A percentile compares a stretch with the other conserved stretches of the same genome.
phyloP scores from a whole-genome alignment of 2,888 invertebrate species.

The Pseudolycoriella hygida region DNA sequence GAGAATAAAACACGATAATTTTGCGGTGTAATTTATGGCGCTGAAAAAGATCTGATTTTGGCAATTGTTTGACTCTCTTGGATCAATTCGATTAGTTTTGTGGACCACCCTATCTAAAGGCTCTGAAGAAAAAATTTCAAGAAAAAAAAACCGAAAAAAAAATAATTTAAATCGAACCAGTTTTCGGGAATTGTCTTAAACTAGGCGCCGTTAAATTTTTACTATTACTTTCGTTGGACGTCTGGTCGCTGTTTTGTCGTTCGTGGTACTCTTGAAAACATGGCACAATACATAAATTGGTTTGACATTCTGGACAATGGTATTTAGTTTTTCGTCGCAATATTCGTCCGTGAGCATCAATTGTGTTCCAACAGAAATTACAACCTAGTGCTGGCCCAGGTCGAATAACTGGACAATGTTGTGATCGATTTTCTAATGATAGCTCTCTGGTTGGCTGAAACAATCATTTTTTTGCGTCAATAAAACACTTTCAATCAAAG shows the following conservation, averaged over 20 bases:
- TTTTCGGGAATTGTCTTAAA: slow-evolving; percentile 23
- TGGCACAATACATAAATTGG: slow-evolving; percentile 75
- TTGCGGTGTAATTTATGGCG: too few relatives aligned
- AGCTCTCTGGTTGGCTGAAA: slow-evolving; percentile 24
- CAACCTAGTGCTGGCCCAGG: slow-evolving; percentile 73
- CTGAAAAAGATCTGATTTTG: too few relatives aligned
- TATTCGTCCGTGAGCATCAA: slow-evolving; percentile 65
- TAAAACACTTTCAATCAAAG: slow-evolving; percentile 1
- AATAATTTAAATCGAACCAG: slow-evolving; percentile 24
- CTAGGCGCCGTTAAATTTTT: slow-evolving; percentile 8
- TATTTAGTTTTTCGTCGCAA: slow-evolving; percentile 74
- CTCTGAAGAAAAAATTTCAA: too few relatives aligned
- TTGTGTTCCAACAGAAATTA: slow-evolving; percentile 83
- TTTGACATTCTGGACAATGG: slow-evolving; percentile 78
- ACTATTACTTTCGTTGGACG: slow-evolving; percentile 8
- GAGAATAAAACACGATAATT: too few relatives aligned
- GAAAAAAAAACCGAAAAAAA: too few relatives aligned
- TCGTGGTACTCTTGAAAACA: slow-evolving; percentile 78
- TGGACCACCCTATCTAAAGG: too few relatives aligned
- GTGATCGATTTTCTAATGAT: slow-evolving; percentile 38
- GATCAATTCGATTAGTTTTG: too few relatives aligned
- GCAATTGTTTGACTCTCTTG: too few relatives aligned
- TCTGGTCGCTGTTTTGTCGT: slow-evolving; percentile 30
- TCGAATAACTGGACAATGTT: slow-evolving; percentile 68
- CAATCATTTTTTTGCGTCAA: slow-evolving; percentile 2